A percentile compares a stretch with the other conserved stretches of the same genome.
Conservation (phyloP, 2,888 invertebrate genomes). For the Eulithis prunata region DNA sequence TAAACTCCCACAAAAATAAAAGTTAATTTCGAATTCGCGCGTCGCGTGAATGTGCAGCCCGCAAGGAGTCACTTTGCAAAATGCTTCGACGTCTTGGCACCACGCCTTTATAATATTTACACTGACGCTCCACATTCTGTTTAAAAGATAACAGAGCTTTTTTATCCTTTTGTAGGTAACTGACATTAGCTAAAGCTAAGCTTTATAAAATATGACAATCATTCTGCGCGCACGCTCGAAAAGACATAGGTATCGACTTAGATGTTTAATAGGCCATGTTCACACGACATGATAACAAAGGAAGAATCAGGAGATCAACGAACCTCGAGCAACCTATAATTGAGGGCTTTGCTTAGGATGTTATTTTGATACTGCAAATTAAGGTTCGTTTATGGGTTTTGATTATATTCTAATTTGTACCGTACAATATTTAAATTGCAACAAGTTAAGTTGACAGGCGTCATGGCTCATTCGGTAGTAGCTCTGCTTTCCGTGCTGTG, state of each 20-base stretch:
- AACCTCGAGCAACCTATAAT: constrained; percentile 52
- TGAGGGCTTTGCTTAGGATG: constrained; percentile 34
- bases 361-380: constrained; percentile 22
- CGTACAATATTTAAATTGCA: constrained; percentile 4
- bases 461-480: too few species aligned
- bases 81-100: constrained; percentile 69
- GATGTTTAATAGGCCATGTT: constrained; percentile 59
- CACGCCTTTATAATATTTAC: constrained; percentile 81
- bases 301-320: constrained; percentile 59
- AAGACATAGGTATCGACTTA: constrained; percentile 57
- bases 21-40: constrained; percentile 47
- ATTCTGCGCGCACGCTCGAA: constrained; percentile 59
- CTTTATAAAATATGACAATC: constrained; percentile 69
- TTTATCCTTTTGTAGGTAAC: constrained; percentile 75
- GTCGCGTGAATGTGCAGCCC: constrained; percentile 72
- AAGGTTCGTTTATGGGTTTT: constrained; percentile 28
- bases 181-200: constrained; percentile 61
- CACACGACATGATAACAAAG: constrained; percentile 56
- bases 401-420: constrained; percentile 15
- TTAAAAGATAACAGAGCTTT: constrained; percentile 79
- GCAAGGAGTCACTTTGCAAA: constrained; percentile 79
- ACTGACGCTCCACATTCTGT: constrained; percentile 75
- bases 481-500: too few species aligned
- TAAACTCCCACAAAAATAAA: constrained; percentile 36
- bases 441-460: too few species aligned